phyloP scores from a whole-genome alignment of 1,140 invertebrate species.

The Magallana gigas region DNA sequence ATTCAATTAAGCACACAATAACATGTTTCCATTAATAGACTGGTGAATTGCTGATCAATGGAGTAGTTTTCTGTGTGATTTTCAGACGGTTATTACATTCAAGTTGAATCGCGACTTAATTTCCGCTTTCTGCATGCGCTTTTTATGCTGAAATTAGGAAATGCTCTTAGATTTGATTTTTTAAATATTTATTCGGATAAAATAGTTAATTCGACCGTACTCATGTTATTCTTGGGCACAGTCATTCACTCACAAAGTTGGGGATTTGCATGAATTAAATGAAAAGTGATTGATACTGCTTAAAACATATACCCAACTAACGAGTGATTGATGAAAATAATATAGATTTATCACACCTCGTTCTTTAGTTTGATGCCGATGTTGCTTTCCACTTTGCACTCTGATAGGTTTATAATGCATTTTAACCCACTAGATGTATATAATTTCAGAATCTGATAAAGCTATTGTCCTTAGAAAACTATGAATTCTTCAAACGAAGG shows the following conservation, averaged over 20 bases:
- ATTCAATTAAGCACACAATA: neutral
- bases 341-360: neutral
- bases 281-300: neutral
- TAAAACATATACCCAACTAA: neutral
- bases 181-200: neutral
- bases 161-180: constrained; percentile 6
- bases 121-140: neutral
- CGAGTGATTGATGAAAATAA: neutral
- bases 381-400: no score
- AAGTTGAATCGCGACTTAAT: constrained; percentile 18
- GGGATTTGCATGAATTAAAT: constrained; percentile 6
- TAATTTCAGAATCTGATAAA: no score
- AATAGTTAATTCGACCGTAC: neutral
- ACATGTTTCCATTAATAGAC: neutral
- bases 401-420: no score
- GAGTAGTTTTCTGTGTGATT: neutral
- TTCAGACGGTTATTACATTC: neutral
- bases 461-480: no score
- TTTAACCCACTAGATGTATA: no score
- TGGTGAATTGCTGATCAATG: constrained; percentile 15
- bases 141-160: constrained; percentile 8
- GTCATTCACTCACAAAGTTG: neutral
- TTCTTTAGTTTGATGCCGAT: no score
- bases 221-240: neutral
- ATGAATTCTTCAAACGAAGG: no score